Conservation (phyloP, 2,888 invertebrate genomes). For the Octodonta nipae region DNA sequence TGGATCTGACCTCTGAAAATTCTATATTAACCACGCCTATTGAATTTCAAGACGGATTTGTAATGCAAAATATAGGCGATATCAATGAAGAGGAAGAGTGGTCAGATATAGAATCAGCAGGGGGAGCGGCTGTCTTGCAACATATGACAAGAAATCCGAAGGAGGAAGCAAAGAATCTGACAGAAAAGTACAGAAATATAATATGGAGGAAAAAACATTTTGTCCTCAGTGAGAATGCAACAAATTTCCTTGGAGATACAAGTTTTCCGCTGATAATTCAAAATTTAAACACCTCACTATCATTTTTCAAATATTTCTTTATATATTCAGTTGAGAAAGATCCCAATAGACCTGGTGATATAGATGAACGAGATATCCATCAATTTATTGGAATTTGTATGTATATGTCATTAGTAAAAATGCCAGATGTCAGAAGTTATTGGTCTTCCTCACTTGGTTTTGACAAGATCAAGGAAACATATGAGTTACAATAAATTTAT, state of each 20-base stretch:
- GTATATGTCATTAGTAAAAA: slow-evolving; percentile 2
- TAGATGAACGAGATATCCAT: background rate
- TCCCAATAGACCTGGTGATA: slow-evolving; percentile 4
- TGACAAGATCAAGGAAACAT: slow-evolving; percentile 2
- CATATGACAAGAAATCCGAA: background rate
- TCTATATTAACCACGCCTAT: background rate
- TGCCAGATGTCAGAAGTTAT: slow-evolving; percentile 1
- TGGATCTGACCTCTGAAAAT: background rate
- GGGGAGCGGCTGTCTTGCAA: background rate
- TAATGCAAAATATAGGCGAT: background rate
- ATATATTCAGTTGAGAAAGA: slow-evolving; percentile 2
- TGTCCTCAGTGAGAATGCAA: background rate
- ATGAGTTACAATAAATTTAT: slow-evolving; percentile 4
- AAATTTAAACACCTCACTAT: background rate
- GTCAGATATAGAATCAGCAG: too few relatives aligned
- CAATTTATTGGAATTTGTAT: slow-evolving; percentile 2
- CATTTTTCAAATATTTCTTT: slow-evolving; percentile 6
- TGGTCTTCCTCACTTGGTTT: background rate
- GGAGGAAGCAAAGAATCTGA: background rate
- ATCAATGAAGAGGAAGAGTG: background rate
- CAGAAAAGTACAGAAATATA: background rate
- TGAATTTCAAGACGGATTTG: background rate
- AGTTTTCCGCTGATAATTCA: background rate
- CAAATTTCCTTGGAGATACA: background rate
- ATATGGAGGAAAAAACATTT: background rate